A percentile compares a stretch with the other conserved stretches of the same genome.
Conservation (phyloP, 2,113 vertebrate genomes). For the Taxidea taxus region DNA sequence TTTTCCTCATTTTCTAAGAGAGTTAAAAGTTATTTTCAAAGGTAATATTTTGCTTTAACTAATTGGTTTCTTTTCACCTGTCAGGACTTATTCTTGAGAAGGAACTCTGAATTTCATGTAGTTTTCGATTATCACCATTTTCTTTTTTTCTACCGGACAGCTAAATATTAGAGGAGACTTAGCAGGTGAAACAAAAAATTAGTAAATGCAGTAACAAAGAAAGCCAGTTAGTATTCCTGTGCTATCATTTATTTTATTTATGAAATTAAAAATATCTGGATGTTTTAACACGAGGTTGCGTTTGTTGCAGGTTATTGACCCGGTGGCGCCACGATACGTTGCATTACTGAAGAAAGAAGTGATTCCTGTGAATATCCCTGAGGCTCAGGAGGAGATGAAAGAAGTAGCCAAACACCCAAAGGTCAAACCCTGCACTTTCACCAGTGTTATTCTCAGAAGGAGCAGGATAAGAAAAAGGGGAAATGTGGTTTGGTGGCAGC, state of each 20-base stretch:
- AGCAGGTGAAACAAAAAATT: slow-evolving; percentile 16
- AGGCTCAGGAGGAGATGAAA: slow-evolving; percentile 91
- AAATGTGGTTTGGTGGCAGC: not conserved
- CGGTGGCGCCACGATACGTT: slow-evolving; percentile 93
- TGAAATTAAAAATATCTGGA: not conserved
- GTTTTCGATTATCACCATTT: not conserved
- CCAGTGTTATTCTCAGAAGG: not conserved
- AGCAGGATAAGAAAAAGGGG: not conserved
- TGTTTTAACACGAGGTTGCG: not conserved
- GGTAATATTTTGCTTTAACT: not conserved
- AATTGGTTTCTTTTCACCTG: not conserved
- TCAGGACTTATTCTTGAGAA: not conserved
- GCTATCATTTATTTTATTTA: not conserved
- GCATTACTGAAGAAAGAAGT: slow-evolving; percentile 91
- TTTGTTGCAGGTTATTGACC: slow-evolving; percentile 93
- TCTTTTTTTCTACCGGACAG: slow-evolving; percentile 18
- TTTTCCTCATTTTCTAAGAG: not conserved
- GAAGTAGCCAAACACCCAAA: slow-evolving; percentile 97
- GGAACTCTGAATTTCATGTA: not conserved
- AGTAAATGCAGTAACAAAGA: slow-evolving; percentile 86
- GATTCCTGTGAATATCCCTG: slow-evolving; percentile 89
- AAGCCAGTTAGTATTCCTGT: slow-evolving; percentile 80
- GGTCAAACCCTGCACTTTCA: slow-evolving; percentile 82
- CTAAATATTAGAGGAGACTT: slow-evolving; percentile 42
- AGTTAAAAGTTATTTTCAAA: not conserved